These are phyloP conservation scores for Anadara kagoshimensis DNA, from an alignment of 1,140 invertebrate species.

Conservation along the genomic window DNA sequence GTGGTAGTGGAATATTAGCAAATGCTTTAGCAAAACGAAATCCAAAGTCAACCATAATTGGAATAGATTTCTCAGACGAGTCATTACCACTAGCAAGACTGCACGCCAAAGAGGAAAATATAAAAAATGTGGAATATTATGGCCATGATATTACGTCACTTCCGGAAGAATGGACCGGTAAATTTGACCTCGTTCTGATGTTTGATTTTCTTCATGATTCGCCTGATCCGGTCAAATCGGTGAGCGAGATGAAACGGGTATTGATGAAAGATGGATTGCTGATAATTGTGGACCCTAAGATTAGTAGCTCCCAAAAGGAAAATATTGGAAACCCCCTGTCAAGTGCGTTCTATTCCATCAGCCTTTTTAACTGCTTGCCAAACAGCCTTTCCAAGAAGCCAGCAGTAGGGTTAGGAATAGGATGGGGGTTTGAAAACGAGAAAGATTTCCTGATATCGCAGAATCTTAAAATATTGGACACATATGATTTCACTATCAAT, in stretches of 20 bases:
- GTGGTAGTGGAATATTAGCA: constrained; percentile 9
- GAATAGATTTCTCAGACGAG: background rate
- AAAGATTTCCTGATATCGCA: too few species aligned
- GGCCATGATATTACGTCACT: background rate
- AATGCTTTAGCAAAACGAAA: background rate
- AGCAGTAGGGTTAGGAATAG: background rate
- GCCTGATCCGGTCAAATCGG: background rate
- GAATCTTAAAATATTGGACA: too few species aligned
- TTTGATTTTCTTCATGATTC: constrained; percentile 4
- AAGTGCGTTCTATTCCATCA: background rate
- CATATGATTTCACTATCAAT: too few species aligned
- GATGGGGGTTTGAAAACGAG: constrained; percentile 12
- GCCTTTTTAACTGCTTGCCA: constrained; percentile 11
- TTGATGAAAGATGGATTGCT: constrained; percentile 2
- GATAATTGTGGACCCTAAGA: background rate
- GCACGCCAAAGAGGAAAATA: background rate
- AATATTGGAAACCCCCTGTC: constrained; percentile 1
- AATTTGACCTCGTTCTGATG: constrained; percentile 9
- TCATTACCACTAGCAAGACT: background rate
- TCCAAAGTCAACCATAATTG: background rate
- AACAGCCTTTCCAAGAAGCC: constrained; percentile 1
- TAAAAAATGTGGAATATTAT: background rate
- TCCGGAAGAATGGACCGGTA: background rate
- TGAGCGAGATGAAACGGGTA: background rate
- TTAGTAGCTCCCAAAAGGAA: background rate